Evolutionary conservation across 2,113 vertebrate species (phyloP), one percentile per base, ranked within the genome.

Genomic region (Hippotragus niger): DNA sequence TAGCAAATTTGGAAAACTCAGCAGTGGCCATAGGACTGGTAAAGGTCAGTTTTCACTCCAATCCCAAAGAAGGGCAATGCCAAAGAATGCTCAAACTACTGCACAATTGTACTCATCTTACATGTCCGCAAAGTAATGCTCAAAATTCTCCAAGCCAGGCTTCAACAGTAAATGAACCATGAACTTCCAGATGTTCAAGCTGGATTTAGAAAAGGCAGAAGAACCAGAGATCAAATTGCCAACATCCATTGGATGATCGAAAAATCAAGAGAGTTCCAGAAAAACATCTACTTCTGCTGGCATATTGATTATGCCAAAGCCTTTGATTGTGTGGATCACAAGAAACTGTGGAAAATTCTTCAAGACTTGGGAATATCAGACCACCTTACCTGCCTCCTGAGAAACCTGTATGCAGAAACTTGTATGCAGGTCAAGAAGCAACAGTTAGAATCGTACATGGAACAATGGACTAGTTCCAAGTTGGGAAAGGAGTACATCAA

Each of bases 191-290:
- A 71, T 71, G 17, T 71, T 71, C 17, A 71, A 71, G n/a, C 17
- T 36, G 17, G n/a, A 21, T 71, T 71, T 71, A 71, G 64, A 71
- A 71, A 71, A 71, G 64, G 19, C 64, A 71, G 19, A 71, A 2
- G 64, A 71, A 21, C 64, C 64, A 71, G n/a, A 71, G n/a, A 71
- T 36, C 64, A 71, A 36, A 36, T 5, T 36, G 64, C 64, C 64
- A 36, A 71, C 33, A 71, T 36, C 17, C 4, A 5, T 0, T 23
- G 64, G 9, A 23, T 71, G 8, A 36, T 36, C 0, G 0, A 71
- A 36, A 71, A 71, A 36, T n/a, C 64, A 71, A 71, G 9, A 36
- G 64, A 71, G 64, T 21, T 71, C 4, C n/a, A 71, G 64, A 71
- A 71, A 71, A 71, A 36, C 64, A 36, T 36, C n/a, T 71, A 36